Base-by-base conservation (phyloP, 2,113 vertebrate species). In the Charina bottae region DNA sequence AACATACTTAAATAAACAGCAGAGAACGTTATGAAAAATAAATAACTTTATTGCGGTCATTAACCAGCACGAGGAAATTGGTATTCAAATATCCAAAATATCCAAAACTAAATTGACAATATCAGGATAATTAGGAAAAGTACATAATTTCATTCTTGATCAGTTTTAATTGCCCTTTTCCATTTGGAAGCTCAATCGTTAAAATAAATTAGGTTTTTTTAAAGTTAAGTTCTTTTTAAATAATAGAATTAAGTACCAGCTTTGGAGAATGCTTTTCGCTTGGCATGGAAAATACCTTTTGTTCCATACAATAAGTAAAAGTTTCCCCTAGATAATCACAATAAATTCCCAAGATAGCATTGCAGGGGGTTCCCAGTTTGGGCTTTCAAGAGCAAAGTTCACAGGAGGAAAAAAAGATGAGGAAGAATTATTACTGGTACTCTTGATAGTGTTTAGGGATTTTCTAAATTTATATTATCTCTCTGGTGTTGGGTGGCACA, bases 401-500 rank as follows among this genome's bases (percentile, higher is more conserved):
- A 7, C 17, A 72, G 85, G 37, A 83, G 9, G 55, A 42, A 37
- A 85, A 26, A 26, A 9, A 28, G n/a, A 72, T 2, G 68, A 12
- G 2, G 23, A 13, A n/a, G 42, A 42, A 42, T 42, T 42, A 1
- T 23, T 28, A 23, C 68, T 37, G 87, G 4, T 54, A 19, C 59
- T 10, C 21, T 64, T 68, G 33, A 37, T 37, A 19, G 19, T 2
- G 6, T 78, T 19, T 28, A 19, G 85, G 58, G 42, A 9, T 87
- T 28, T 89, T 54, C 28, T 42, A 28, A 84, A 86, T 24, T 15
- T 28, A 23, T 49, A 8, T 85, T 89, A 1, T 33, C 23, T 56
- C 37, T 72, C 88, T 58, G 0, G 68, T 0, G 0, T 89, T 92
- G 90, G 93, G 89, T 92, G 89, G 3, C 84, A 4, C 0, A 0